Percentiles rank a stretch among this genome's conserved stretches.
Conservation (phyloP, 2,797 vertebrate species). For the Bovichtus variegatus region DNA sequence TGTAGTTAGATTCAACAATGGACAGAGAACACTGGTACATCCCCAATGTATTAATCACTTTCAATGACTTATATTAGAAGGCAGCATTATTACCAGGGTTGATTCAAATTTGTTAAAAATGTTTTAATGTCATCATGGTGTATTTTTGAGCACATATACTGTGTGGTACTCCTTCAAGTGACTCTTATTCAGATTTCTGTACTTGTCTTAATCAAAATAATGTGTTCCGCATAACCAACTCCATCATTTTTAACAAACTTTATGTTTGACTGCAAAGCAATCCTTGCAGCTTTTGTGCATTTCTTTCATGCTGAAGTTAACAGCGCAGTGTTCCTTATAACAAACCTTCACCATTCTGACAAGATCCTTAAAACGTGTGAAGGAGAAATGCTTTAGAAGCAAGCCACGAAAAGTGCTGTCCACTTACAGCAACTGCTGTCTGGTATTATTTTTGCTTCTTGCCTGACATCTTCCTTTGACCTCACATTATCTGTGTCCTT, state of each 20-base stretch:
- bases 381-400: slow-evolving; percentile 17
- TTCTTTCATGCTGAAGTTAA: slow-evolving; percentile 24
- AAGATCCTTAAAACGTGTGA: slow-evolving; percentile 24
- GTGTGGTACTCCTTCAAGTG: background rate
- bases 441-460: slow-evolving; percentile 26
- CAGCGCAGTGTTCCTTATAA: background rate
- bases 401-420: slow-evolving; percentile 35
- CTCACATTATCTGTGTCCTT: slow-evolving; percentile 38
- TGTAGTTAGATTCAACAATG: background rate
- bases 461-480: slow-evolving; percentile 47
- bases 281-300: background rate
- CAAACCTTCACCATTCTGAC: slow-evolving; percentile 27
- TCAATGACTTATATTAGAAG: slow-evolving; percentile 16
- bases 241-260: background rate
- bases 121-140: background rate
- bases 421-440: slow-evolving; percentile 36
- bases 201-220: background rate
- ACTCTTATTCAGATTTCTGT: background rate
- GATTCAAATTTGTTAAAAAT: slow-evolving; percentile 6
- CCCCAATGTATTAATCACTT: slow-evolving; percentile 2
- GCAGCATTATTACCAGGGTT: background rate
- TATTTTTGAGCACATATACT: background rate
- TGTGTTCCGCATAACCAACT: background rate
- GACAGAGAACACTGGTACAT: background rate
- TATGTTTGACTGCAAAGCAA: background rate